phyloP scores from a whole-genome alignment of 64 coral and sea anemone genomes.

The Montipora cactus region DNA sequence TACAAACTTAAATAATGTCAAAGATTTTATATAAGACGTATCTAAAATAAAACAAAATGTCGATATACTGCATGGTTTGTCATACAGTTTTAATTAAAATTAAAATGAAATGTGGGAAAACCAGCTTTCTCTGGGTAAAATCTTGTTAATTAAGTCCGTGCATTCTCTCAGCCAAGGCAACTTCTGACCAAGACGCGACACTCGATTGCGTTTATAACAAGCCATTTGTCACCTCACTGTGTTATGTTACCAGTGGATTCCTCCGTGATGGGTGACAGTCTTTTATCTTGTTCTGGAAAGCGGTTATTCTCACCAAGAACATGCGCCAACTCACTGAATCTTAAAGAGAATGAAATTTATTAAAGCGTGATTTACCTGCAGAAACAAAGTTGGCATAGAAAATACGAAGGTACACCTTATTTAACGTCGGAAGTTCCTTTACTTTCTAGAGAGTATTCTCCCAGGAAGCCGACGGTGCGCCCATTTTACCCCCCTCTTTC shows the following conservation, averaged over 20 bases:
- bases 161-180: neutral
- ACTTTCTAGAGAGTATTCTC: too few relatives aligned
- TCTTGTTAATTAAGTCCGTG: neutral
- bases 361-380: too few relatives aligned
- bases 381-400: neutral
- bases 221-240: slow-evolving; percentile 17
- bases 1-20: neutral
- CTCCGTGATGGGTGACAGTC: slow-evolving; percentile 22
- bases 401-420: neutral
- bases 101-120: neutral
- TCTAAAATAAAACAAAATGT: neutral
- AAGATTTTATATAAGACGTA: neutral
- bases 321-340: slow-evolving; percentile 50
- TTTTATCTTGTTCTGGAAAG: slow-evolving; percentile 14
- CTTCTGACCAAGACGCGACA: neutral
- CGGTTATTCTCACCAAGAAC: slow-evolving; percentile 41
- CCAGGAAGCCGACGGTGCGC: too few relatives aligned
- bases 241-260: neutral
- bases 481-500: too few relatives aligned
- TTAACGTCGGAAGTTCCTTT: too few relatives aligned
- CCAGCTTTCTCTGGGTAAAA: neutral
- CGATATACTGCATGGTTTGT: neutral
- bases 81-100: neutral
- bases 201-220: neutral
- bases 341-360: neutral